These are phyloP conservation scores for Probaryconus sp. DNA, from an alignment of 1,140 invertebrate genomes.

Conservation along the genomic window DNA sequence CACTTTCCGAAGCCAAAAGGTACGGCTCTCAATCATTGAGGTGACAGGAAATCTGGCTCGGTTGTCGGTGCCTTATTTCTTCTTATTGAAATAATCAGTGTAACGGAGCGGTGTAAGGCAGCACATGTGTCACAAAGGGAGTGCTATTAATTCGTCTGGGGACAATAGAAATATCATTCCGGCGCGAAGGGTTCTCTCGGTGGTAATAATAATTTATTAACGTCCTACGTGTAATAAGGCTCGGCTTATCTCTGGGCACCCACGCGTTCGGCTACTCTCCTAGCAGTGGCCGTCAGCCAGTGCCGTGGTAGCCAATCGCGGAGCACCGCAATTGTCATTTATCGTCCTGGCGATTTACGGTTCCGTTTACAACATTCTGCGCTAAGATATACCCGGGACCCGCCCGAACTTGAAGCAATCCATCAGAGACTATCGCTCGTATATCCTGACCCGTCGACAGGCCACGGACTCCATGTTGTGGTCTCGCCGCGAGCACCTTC, in stretches of 20 bases:
- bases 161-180: conserved; percentile 72
- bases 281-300: conserved; percentile 26
- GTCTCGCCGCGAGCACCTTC: conserved; percentile 20
- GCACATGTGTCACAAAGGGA: conserved; percentile 34
- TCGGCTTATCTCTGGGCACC: conserved; percentile 67
- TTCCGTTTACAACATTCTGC: conserved; percentile 64
- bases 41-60: too few species aligned
- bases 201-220: conserved; percentile 73
- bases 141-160: conserved; percentile 67
- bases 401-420: conserved; percentile 65
- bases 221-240: conserved; percentile 68
- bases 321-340: conserved; percentile 72
- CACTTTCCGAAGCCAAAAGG: too few species aligned
- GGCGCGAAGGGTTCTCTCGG: conserved; percentile 58
- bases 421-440: conserved; percentile 72
- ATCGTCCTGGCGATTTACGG: conserved; percentile 70
- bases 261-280: conserved; percentile 66
- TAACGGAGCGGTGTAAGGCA: conserved; percentile 4
- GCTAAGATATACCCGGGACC: conserved; percentile 57
- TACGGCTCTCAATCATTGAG: too few species aligned
- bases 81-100: conserved; percentile 6
- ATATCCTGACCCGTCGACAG: conserved; percentile 59
- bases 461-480: conserved; percentile 19
- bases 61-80: not conserved
- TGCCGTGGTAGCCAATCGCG: conserved; percentile 66